These are phyloP conservation scores for Nowickia ferox DNA, from an alignment of 2,888 invertebrate genomes.

Conservation along the genomic window DNA sequence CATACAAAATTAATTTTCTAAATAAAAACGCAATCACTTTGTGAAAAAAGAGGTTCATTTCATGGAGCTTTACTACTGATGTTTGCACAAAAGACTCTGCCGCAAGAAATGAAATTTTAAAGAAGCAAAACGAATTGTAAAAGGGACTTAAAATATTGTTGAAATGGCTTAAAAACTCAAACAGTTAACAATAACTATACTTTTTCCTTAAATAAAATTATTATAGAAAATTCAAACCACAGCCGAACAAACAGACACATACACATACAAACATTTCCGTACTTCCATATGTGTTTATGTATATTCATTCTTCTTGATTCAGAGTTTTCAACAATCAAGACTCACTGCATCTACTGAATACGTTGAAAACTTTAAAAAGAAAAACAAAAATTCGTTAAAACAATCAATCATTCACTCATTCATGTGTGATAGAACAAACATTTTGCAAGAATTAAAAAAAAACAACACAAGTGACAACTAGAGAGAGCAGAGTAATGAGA, in stretches of 20 bases:
- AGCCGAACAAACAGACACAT: no score
- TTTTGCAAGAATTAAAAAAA: slow-evolving; percentile 44
- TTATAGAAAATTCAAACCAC: slow-evolving; percentile 45
- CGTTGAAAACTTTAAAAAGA: slow-evolving; percentile 21
- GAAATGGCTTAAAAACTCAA: slow-evolving; percentile 51
- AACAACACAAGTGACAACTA: slow-evolving; percentile 63
- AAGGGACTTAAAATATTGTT: slow-evolving; percentile 25
- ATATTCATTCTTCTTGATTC: slow-evolving; percentile 2
- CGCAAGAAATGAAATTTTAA: slow-evolving; percentile 20
- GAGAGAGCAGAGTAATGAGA: slow-evolving; percentile 33
- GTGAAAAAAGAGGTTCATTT: not conserved
- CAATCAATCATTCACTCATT: slow-evolving; percentile 69
- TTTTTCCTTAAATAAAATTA: slow-evolving; percentile 53
- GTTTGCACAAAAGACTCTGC: slow-evolving; percentile 1
- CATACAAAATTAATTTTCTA: not conserved
- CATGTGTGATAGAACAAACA: slow-evolving; percentile 31
- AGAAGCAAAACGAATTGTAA: slow-evolving; percentile 39
- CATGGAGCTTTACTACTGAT: not conserved
- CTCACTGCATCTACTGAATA: slow-evolving; percentile 3
- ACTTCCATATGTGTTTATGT: no score
- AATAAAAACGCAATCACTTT: slow-evolving; percentile 2
- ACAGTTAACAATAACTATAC: slow-evolving; percentile 54
- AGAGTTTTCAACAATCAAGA: slow-evolving; percentile 26
- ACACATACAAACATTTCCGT: no score
- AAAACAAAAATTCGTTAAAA: slow-evolving; percentile 52